A percentile compares a stretch with the other conserved stretches of the same genome.
phyloP scores from a whole-genome alignment of 2,888 invertebrate genomes.

The Agonopterix alstromeriana region DNA sequence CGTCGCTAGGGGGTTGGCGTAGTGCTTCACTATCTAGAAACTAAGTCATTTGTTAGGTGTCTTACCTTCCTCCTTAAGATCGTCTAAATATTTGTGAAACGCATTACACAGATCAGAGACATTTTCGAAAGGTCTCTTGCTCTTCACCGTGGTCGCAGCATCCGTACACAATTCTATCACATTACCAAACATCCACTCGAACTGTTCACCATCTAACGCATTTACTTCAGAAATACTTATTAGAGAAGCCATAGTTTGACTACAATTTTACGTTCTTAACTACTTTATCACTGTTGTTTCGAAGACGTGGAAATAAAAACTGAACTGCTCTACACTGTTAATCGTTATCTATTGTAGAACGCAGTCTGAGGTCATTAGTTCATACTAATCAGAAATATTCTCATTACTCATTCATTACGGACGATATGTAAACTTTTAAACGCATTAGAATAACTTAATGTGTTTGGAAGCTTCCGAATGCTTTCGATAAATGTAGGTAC shows the following conservation, averaged over 20 bases:
- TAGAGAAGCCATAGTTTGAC: conserved; percentile 22
- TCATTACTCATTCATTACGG: too few species aligned
- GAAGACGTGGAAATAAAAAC: conserved; percentile 1
- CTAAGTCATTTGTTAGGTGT: not conserved
- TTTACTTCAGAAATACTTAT: conserved; percentile 73
- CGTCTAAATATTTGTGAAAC: conserved; percentile 74
- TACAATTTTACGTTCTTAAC: too few species aligned
- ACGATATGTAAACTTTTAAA: too few species aligned
- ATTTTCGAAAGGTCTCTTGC: conserved; percentile 69
- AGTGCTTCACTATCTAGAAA: too few species aligned
- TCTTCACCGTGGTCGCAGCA: conserved; percentile 65
- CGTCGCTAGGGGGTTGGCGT: too few species aligned
- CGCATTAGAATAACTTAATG: too few species aligned
- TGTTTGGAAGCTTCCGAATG: too few species aligned
- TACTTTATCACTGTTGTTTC: not conserved
- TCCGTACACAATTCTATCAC: conserved; percentile 78
- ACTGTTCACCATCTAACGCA: conserved; percentile 64
- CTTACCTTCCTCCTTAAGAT: conserved; percentile 67
- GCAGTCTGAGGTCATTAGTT: conserved; percentile 35
- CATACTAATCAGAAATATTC: conserved; percentile 9
- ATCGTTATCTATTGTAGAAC: conserved; percentile 20
- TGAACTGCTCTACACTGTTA: conserved; percentile 13
- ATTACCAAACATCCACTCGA: conserved; percentile 77
- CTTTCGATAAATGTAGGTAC: too few species aligned
- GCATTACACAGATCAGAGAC: conserved; percentile 64